phyloP scores from a whole-genome alignment of 53 echinoderm and acorn worm species.

The Holothuria scabra region DNA sequence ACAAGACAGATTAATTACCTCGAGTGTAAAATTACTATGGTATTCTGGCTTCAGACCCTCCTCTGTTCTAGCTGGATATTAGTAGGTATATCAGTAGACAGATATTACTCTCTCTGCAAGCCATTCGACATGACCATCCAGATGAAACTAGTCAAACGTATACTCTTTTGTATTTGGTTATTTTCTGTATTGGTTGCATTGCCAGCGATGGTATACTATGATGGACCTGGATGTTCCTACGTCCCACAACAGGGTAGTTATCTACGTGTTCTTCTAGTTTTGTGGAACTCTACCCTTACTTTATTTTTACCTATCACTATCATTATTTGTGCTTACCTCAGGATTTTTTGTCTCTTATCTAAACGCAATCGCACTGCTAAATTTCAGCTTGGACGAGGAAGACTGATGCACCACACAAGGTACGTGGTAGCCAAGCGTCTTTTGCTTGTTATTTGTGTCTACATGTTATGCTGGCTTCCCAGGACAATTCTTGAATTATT shows the following conservation, averaged over 20 bases:
- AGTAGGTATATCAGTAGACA: constrained; percentile 94
- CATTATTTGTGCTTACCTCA: constrained; percentile 76
- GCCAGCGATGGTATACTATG: constrained; percentile 65
- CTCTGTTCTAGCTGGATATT: constrained; percentile 94
- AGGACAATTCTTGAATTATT: constrained; percentile 84
- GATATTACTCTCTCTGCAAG: constrained; percentile 85
- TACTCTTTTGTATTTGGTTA: constrained; percentile 76
- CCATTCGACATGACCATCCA: constrained; percentile 84
- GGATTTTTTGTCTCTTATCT: constrained; percentile 77
- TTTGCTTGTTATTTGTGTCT: constrained; percentile 86
- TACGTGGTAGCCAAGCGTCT: constrained; percentile 93
- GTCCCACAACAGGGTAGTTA: constrained; percentile 5
- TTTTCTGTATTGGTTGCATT: constrained; percentile 79
- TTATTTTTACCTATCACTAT: constrained; percentile 78
- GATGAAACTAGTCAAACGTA: constrained; percentile 68
- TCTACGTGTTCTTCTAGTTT: constrained; percentile 63
- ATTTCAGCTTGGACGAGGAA: constrained; percentile 53
- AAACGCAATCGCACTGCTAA: constrained; percentile 65
- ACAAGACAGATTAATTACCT: constrained; percentile 62
- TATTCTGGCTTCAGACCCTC: constrained; percentile 91
- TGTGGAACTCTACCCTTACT: constrained; percentile 64
- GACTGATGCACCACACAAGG: constrained; percentile 76
- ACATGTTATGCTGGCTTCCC: constrained; percentile 87
- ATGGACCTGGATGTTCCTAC: constrained; percentile 69
- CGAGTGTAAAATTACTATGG: constrained; percentile 82